These are phyloP conservation scores for Cyprinodon variegatus DNA, from an alignment of 2,113 vertebrate species.

Conservation along the genomic window DNA sequence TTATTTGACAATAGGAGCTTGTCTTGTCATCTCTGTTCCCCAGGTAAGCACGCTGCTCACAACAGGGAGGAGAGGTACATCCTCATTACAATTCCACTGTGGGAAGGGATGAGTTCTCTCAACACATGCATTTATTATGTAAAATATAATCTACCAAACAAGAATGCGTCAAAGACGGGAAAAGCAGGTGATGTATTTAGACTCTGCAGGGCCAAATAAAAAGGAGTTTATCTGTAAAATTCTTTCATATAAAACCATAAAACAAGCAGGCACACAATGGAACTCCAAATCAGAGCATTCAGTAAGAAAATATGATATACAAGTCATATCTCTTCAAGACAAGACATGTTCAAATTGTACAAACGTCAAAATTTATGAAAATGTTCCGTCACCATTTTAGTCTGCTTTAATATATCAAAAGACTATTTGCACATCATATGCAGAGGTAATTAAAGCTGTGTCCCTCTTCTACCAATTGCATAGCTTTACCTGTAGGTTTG, in stretches of 20 bases:
- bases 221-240: conserved; percentile 60
- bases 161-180: conserved; percentile 43
- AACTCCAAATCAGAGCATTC: conserved; percentile 23
- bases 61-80: conserved; percentile 60
- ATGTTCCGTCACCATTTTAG: neutral
- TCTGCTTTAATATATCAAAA: too few species aligned
- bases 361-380: neutral
- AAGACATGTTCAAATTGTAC: neutral
- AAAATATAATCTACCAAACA: conserved; percentile 33
- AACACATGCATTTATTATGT: conserved; percentile 58
- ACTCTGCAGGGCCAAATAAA: conserved; percentile 33
- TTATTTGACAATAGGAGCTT: conserved; percentile 67
- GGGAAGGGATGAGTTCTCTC: conserved; percentile 56
- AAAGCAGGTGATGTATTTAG: conserved; percentile 48
- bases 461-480: neutral
- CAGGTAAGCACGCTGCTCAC: conserved; percentile 52
- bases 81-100: conserved; percentile 63
- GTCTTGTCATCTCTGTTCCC: conserved; percentile 68
- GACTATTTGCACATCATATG: neutral
- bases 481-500: too few species aligned
- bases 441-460: neutral
- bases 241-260: conserved; percentile 29
- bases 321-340: neutral
- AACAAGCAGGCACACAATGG: conserved; percentile 5
- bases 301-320: neutral